phyloP scores from a whole-genome alignment of 1,140 invertebrate genomes.

The Drosophila virilis region DNA sequence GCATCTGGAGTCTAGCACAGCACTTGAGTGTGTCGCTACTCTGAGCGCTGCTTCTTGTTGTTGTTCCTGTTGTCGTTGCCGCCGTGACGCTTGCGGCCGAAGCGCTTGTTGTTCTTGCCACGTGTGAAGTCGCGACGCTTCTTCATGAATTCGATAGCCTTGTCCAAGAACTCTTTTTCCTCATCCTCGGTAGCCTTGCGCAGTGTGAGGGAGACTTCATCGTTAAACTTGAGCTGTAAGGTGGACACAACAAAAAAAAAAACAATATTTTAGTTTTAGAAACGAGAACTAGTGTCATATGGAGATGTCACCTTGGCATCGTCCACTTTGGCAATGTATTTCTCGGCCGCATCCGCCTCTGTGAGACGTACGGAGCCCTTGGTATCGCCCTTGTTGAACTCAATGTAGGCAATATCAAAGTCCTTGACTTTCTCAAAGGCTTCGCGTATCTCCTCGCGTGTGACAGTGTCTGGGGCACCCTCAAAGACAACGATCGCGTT shows the following conservation, averaged over 20 bases:
- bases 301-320: slow-evolving; percentile 85
- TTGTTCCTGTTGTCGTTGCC: slow-evolving; percentile 63
- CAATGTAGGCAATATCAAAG: slow-evolving; percentile 89
- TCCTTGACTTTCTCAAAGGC: slow-evolving; percentile 87
- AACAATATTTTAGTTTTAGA: neutral
- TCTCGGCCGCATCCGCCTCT: slow-evolving; percentile 89
- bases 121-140: slow-evolving; percentile 85
- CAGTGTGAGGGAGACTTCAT: slow-evolving; percentile 86
- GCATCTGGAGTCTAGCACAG: slow-evolving; percentile 19
- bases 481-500: slow-evolving; percentile 89
- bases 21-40: slow-evolving; percentile 35
- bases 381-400: slow-evolving; percentile 89
- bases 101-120: slow-evolving; percentile 78
- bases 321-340: slow-evolving; percentile 87
- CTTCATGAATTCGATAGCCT: slow-evolving; percentile 87
- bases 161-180: slow-evolving; percentile 88
- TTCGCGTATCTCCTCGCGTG: slow-evolving; percentile 89
- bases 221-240: slow-evolving; percentile 74
- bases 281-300: slow-evolving; percentile 84
- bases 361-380: slow-evolving; percentile 89
- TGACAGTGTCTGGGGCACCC: slow-evolving; percentile 87
- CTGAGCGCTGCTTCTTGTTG: slow-evolving; percentile 56
- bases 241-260: neutral
- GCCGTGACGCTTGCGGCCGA: slow-evolving; percentile 82
- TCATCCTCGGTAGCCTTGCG: slow-evolving; percentile 89